Evolutionary conservation across 2,888 invertebrate species (phyloP), one percentile per base, ranked within the genome.

Genomic region (Ptychoptera albimana): DNA sequence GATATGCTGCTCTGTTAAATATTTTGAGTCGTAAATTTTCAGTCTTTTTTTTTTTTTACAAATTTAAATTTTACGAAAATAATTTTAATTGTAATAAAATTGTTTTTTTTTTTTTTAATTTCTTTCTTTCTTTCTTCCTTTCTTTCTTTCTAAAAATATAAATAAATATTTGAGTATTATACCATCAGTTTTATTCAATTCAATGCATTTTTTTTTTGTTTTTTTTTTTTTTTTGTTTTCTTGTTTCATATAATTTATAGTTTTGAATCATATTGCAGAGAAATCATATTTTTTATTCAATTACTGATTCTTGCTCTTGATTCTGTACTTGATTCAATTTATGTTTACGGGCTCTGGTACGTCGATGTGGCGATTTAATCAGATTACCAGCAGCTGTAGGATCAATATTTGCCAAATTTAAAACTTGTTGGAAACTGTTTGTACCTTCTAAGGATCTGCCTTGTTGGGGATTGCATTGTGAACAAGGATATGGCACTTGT

Each of bases 401-500:
- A 44, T 51, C 50, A 39, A 56, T 46, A 39, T 53, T 53, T 29
- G 52, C 54, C 43, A 54, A 53, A 9, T 52, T 50, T 34, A 58
- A 42, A 12, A 57, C 50, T 47, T 57, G 55, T 39, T 52, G 51
- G 42, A 57, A 57, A 43, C 53, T 54, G 41, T 54, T 53, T 8
- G 46, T 46, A 8, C 39, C 37, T 13, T 34, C 32, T 23, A n/a
- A 6, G 10, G 30, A 13, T 37, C 38, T 49, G 12, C 49, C 48
- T 44, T 48, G 66, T 12, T 29, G 15, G 6, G 61, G 61, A 54
- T 69, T 68, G 53, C 77, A 77, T 47, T 73, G 71, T 16, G 68
- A 69, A 54, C 77, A 77, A 46, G 72, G 74, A 55, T 77, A 77
- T 31, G 73, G 73, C 10, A 76, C 72, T 14, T 75, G 69, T 30